phyloP scores from a whole-genome alignment of 2,888 invertebrate species.

The Phytoseiulus persimilis region DNA sequence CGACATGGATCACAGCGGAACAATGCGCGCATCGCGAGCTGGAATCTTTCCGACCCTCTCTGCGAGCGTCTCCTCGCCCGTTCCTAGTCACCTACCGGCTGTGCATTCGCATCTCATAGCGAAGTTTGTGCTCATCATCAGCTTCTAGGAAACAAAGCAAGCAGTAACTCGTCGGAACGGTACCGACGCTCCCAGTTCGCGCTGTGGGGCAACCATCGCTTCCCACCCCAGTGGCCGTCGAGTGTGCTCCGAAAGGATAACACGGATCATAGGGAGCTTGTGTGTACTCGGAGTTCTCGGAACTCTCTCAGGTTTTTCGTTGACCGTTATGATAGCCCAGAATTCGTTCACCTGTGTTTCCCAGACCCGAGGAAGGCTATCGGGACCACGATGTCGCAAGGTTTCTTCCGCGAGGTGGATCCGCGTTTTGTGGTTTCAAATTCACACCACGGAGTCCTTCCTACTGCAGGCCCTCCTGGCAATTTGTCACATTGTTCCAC shows the following conservation, averaged over 20 bases:
- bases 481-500: too few species aligned
- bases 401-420: too few species aligned
- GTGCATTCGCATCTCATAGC: background rate
- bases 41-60: background rate
- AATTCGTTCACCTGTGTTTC: too few species aligned
- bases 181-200: background rate
- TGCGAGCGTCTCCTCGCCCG: background rate
- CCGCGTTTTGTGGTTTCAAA: too few species aligned
- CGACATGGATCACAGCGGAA: background rate
- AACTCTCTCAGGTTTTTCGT: background rate
- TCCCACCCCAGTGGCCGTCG: background rate
- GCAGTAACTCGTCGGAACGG: background rate
- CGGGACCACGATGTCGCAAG: too few species aligned
- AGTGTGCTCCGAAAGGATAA: background rate
- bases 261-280: background rate
- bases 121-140: background rate
- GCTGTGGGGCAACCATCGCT: background rate
- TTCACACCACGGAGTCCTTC: too few species aligned
- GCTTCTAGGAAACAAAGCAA: background rate
- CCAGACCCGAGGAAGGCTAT: too few species aligned
- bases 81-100: background rate
- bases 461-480: too few species aligned
- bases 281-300: background rate
- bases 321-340: background rate
- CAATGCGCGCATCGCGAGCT: background rate